phyloP scores from a whole-genome alignment of 2,113 vertebrate species.

The Gnathonemus echidnorhynchus region DNA sequence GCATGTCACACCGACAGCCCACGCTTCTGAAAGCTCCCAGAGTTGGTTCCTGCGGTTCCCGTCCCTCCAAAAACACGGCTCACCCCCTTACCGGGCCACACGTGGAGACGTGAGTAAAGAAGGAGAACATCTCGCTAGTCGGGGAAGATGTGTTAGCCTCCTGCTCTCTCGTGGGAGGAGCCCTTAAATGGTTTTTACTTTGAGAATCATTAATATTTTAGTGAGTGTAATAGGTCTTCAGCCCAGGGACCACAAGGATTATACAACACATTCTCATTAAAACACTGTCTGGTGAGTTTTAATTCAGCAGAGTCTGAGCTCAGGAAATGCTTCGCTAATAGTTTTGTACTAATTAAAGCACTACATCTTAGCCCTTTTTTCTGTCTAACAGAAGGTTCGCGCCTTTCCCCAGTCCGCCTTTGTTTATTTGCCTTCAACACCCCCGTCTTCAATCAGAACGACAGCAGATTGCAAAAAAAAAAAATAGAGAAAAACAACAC shows the following conservation, averaged over 20 bases:
- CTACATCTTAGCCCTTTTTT: slow-evolving; percentile 42
- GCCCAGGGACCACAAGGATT: slow-evolving; percentile 79
- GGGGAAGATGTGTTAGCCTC: slow-evolving; percentile 23
- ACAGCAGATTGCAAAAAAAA: slow-evolving; percentile 24
- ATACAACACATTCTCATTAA: slow-evolving; percentile 80
- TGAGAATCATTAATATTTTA: slow-evolving; percentile 85
- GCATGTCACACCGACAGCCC: background rate
- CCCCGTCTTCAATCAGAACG: slow-evolving; percentile 25
- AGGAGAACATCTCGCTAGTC: background rate
- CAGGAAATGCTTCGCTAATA: slow-evolving; percentile 45
- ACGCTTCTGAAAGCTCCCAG: background rate
- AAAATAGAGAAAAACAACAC: slow-evolving; percentile 23
- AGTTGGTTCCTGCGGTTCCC: background rate
- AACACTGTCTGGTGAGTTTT: slow-evolving; percentile 77
- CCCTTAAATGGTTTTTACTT: slow-evolving; percentile 72
- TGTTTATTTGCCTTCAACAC: slow-evolving; percentile 36
- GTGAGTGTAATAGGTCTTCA: slow-evolving; percentile 79
- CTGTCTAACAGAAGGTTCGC: slow-evolving; percentile 34
- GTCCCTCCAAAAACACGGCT: background rate
- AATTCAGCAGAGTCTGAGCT: slow-evolving; percentile 54
- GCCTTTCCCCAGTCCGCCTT: slow-evolving; percentile 26
- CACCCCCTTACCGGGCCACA: background rate
- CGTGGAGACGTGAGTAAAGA: slow-evolving; percentile 11
- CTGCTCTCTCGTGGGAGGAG: slow-evolving; percentile 63
- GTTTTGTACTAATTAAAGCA: slow-evolving; percentile 43